phyloP scores from a whole-genome alignment of 2,888 invertebrate genomes.

The Lepidocyrtoides sp. region DNA sequence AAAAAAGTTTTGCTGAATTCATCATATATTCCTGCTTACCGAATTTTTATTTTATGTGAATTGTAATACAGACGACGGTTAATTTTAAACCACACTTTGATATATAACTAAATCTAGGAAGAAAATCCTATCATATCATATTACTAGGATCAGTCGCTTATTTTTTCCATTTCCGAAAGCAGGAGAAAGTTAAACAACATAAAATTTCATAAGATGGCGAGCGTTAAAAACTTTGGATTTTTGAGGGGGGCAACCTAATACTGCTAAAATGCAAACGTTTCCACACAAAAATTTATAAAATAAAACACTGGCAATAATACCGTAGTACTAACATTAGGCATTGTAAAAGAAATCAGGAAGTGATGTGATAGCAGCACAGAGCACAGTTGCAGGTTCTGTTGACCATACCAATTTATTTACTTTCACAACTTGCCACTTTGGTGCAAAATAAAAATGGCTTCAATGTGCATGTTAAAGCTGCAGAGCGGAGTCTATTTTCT shows the following conservation, averaged over 20 bases:
- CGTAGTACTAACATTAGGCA: neutral
- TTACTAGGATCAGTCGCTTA: too few species aligned
- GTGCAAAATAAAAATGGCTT: constrained; percentile 24
- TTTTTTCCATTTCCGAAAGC: too few species aligned
- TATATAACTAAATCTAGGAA: too few species aligned
- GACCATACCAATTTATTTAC: constrained; percentile 70
- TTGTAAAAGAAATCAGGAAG: neutral
- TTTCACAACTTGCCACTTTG: constrained; percentile 39
- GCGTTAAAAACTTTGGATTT: neutral
- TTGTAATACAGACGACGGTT: too few species aligned
- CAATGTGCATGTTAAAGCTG: neutral
- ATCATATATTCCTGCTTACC: too few species aligned
- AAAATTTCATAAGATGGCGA: neutral
- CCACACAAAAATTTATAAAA: neutral
- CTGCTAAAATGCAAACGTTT: neutral
- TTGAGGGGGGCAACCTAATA: too few species aligned
- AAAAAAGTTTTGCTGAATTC: too few species aligned
- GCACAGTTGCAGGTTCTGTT: constrained; percentile 19
- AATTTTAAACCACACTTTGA: too few species aligned
- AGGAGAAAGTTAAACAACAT: too few species aligned
- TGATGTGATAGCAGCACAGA: neutral
- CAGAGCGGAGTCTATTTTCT: neutral
- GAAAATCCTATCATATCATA: too few species aligned
- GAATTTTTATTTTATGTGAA: too few species aligned
- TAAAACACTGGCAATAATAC: neutral